Conservation (phyloP, 2,797 vertebrate species). For the Lepilemur septentrionalis region DNA sequence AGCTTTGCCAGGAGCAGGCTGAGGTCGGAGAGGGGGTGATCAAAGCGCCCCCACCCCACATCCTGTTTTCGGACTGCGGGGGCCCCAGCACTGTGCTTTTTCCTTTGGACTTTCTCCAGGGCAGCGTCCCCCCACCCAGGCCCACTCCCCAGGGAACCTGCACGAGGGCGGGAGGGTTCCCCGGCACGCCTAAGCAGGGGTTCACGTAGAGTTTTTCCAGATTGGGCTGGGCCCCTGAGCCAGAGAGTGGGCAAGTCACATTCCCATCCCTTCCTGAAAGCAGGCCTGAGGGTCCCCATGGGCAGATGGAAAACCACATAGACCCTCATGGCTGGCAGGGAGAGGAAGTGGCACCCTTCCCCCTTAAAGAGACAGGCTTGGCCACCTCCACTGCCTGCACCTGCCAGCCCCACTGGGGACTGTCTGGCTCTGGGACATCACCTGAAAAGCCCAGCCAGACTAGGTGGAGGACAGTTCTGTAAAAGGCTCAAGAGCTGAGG, state of each 20-base stretch:
- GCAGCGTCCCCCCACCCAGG: conserved; percentile 37
- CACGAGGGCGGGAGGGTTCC: conserved; percentile 72
- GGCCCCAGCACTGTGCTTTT: not conserved
- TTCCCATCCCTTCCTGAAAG: conserved; percentile 45
- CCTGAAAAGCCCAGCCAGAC: not conserved
- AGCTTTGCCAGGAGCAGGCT: not conserved
- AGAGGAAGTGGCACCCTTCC: not conserved
- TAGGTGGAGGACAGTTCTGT: not conserved
- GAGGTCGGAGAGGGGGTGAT: not conserved
- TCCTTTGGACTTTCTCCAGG: conserved; percentile 32
- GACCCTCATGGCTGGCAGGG: not conserved
- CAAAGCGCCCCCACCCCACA: not conserved
- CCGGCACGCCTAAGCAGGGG: conserved; percentile 16
- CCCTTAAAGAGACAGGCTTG: not conserved
- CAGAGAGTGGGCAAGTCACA: not conserved
- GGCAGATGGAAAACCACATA: not conserved
- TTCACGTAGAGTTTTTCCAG: conserved; percentile 59
- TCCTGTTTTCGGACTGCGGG: conserved; percentile 63
- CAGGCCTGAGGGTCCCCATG: not conserved
- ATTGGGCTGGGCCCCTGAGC: not conserved
- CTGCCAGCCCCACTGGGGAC: not conserved
- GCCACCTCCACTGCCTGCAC: not conserved
- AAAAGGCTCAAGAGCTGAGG: not conserved
- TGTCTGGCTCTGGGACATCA: not conserved
- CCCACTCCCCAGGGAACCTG: conserved; percentile 40